Evolutionary conservation across 35 echinoderm and acorn worm genomes (phyloP), one percentile per base, ranked within the genome.

Genomic region (Acanthaster planci): DNA sequence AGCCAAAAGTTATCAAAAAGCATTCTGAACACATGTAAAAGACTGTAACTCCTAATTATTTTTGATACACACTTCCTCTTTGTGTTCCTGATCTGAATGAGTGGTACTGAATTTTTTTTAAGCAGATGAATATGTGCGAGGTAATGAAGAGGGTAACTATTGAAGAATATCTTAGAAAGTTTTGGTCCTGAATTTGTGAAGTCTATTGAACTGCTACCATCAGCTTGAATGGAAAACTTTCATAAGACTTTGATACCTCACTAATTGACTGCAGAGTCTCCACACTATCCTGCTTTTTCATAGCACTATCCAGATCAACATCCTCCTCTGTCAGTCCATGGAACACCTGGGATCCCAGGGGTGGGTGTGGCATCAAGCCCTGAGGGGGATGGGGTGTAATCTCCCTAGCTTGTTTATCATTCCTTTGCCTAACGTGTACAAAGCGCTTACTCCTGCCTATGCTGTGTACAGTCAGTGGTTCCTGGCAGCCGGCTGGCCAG

Each of bases 231-330:
- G n/a, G 42, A 47, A 6, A 6, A 6, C 4, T 47, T 47, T 47
- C 4, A 47, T 47, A 47, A 47, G 42, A 47, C 42, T 12, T 47
- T 2, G 34, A 72, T 72, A 72, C 64, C 64, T 72, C 64, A 72
- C 64, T 72, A 26, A 72, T 72, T 35, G 64, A 72, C 34, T 72
- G 64, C 14, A 72, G 64, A 31, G 64, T 72, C 34, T 72, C 64
- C 64, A 72, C 64, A 72, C 64, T 72, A 72, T 72, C 64, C 10
- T 35, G 8, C 29, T 34, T 16, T 72, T 72, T 72, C 64, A 72
- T 27, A 27, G 21, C 30, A 72, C 34, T 72, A 19, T 26, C 34
- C 22, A n/a, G n/a, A n/a, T 26, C 64, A 0, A 34, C 64, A 4
- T 72, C 64, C 34, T 72, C 64, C 23, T 72, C 64, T 10, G 64